Percentiles rank a stretch among this genome's conserved stretches.
These are phyloP conservation scores for Actenoides lindsayi DNA, from an alignment of 2,113 vertebrate genomes.

Conservation along the genomic window DNA sequence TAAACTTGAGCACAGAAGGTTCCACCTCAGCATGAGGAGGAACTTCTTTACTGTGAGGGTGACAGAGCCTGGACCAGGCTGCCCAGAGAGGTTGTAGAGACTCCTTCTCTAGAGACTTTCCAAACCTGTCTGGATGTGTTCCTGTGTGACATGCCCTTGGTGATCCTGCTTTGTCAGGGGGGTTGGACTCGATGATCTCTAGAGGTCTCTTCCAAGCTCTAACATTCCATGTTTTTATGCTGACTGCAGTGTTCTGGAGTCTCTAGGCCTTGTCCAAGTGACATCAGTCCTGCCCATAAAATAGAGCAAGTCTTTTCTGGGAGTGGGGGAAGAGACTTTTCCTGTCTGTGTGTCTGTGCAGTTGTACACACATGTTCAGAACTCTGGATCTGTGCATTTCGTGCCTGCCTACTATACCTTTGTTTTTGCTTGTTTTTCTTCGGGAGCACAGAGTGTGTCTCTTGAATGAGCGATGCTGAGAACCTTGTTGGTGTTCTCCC, in stretches of 20 bases:
- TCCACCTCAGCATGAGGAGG: no score
- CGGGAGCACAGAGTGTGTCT: fast-evolving
- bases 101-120: no score
- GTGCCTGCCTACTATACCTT: neutral
- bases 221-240: no score
- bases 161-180: no score
- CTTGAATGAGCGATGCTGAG: neutral
- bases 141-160: no score
- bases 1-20: no score
- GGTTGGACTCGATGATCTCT: no score
- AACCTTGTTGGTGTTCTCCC: neutral
- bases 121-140: no score
- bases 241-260: neutral
- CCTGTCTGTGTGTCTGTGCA: neutral
- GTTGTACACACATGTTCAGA: neutral
- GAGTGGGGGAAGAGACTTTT: neutral
- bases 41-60: no score
- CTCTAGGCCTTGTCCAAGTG: neutral
- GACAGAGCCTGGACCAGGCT: no score
- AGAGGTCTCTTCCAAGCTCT: no score
- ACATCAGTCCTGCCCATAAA: neutral
- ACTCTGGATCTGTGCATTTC: neutral
- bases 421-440: neutral
- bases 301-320: neutral
- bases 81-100: no score